phyloP scores from a whole-genome alignment of 1,140 invertebrate genomes.

The Scaptomyza hsui region DNA sequence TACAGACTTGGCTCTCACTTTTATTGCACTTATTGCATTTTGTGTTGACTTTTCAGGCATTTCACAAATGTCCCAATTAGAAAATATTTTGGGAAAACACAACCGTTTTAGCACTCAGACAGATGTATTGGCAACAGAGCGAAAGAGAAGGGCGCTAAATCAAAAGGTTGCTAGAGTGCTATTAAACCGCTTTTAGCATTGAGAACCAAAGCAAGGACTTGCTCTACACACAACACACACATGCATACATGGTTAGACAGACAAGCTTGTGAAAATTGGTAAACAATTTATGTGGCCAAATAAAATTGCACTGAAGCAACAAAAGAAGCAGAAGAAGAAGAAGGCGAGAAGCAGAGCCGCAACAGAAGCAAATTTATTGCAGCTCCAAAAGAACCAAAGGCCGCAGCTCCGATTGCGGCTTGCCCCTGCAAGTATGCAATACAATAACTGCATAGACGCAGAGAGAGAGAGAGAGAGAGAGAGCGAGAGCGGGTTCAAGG shows the following conservation, averaged over 20 bases:
- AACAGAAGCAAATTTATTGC: slow-evolving; percentile 51
- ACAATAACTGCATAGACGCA: slow-evolving; percentile 20
- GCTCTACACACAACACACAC: slow-evolving; percentile 15
- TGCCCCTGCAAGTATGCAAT: slow-evolving; percentile 26
- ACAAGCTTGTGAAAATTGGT: slow-evolving; percentile 60
- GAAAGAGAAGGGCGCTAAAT: slow-evolving; percentile 27
- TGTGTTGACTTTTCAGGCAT: slow-evolving; percentile 26
- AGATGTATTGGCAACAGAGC: slow-evolving; percentile 6
- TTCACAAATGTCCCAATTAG: slow-evolving; percentile 41
- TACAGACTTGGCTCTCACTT: background rate
- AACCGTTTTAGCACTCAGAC: background rate
- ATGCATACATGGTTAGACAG: slow-evolving; percentile 4
- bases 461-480: background rate
- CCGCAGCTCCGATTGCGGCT: slow-evolving; percentile 33
- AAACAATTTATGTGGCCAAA: slow-evolving; percentile 62
- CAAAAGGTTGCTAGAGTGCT: slow-evolving; percentile 43
- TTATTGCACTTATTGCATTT: background rate
- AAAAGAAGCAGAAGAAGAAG: slow-evolving; percentile 5
- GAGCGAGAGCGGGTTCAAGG: slow-evolving; percentile 19
- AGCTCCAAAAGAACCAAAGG: slow-evolving; percentile 32
- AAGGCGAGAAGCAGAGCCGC: slow-evolving; percentile 25
- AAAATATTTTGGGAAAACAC: slow-evolving; percentile 18
- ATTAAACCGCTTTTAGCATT: slow-evolving; percentile 48
- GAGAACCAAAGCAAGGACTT: slow-evolving; percentile 37
- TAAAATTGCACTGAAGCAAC: slow-evolving; percentile 37